Evolutionary conservation across 1,140 invertebrate genomes (phyloP).

Genomic region (Archegozetes longisetosus): DNA sequence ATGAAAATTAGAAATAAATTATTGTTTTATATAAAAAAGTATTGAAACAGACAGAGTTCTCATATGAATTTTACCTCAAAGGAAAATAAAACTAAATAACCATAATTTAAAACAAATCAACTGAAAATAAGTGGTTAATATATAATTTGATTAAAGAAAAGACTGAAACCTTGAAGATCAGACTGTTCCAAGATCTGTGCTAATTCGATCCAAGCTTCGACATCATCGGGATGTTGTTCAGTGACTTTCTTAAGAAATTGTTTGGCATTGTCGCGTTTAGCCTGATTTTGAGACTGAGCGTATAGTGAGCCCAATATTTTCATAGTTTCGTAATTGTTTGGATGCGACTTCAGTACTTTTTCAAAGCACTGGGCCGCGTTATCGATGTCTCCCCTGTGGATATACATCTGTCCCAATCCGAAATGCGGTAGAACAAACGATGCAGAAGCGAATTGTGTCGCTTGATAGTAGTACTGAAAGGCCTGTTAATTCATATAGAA

Average conservation of each 20-base stretch:
- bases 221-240: constrained; percentile 92
- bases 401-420: constrained; percentile 98
- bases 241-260: constrained; percentile 49
- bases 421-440: constrained; percentile 94
- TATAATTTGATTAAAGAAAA: background rate
- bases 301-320: constrained; percentile 96
- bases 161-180: constrained; percentile 49
- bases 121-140: background rate
- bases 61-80: too few species aligned
- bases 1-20: too few species aligned
- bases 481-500: constrained; percentile 38
- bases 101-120: background rate
- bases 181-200: constrained; percentile 94
- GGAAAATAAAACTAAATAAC: too few species aligned
- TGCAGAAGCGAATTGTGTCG: constrained; percentile 87
- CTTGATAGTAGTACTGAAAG: constrained; percentile 99
- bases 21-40: too few species aligned
- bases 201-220: constrained; percentile 97
- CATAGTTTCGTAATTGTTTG: constrained; percentile 98
- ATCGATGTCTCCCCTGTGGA: constrained; percentile 87
- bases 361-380: constrained; percentile 98
- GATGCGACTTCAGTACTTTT: constrained; percentile 90
- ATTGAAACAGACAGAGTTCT: too few species aligned
- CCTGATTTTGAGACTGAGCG: constrained; percentile 70
- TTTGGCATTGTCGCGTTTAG: constrained; percentile 79